Percentiles rank a stretch among this genome's conserved stretches.
phyloP scores from a whole-genome alignment of 1,140 invertebrate genomes.

The Piezodorus guildinii region DNA sequence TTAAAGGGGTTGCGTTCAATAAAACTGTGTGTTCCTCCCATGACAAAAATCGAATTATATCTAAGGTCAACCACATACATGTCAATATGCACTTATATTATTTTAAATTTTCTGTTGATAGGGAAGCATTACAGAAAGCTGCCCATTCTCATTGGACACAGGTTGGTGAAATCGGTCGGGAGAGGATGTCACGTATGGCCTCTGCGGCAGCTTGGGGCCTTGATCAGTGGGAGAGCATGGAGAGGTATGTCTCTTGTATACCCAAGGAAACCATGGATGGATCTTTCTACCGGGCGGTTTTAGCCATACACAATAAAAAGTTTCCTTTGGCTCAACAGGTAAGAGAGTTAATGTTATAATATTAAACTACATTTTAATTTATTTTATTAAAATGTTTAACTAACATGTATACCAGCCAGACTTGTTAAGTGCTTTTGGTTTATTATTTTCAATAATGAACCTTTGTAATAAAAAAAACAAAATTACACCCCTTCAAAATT shows the following conservation, averaged over 20 bases:
- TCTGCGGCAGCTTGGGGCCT: slow-evolving; percentile 91
- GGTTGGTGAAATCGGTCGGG: slow-evolving; percentile 54
- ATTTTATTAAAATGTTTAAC: no score
- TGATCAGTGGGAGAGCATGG: slow-evolving; percentile 85
- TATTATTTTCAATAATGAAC: no score
- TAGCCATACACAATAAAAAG: slow-evolving; percentile 79
- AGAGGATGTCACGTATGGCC: slow-evolving; percentile 81
- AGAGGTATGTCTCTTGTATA: slow-evolving; percentile 71
- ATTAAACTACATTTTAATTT: no score
- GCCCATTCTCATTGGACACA: slow-evolving; percentile 63
- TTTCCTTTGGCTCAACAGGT: slow-evolving; percentile 49
- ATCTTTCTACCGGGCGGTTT: slow-evolving; percentile 89
- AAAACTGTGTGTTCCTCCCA: no score
- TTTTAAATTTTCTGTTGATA: slow-evolving; percentile 28
- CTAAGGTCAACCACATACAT: no score
- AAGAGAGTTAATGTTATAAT: background rate
- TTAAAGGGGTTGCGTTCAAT: no score
- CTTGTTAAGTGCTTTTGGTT: no score
- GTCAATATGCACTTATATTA: no score
- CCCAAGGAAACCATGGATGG: slow-evolving; percentile 86
- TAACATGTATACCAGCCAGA: no score
- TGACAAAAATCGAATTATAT: no score
- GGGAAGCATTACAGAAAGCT: slow-evolving; percentile 60
- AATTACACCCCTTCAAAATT: no score
- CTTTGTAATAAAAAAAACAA: no score